phyloP scores from a whole-genome alignment of 2,113 vertebrate genomes.

The Crotalus helleri region DNA sequence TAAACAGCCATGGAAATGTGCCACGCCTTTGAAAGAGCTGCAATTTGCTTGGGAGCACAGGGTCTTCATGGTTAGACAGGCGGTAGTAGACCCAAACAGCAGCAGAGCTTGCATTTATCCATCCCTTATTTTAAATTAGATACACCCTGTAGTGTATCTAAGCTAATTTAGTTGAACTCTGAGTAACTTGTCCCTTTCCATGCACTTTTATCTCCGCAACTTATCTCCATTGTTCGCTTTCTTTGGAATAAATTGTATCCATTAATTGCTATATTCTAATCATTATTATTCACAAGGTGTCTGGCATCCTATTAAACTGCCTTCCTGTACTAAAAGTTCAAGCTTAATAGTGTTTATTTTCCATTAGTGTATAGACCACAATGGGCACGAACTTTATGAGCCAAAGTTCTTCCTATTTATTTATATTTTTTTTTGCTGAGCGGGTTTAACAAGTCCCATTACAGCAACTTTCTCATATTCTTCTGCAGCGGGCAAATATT shows the following conservation, averaged over 20 bases:
- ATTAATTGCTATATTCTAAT: background rate
- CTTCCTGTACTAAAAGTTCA: background rate
- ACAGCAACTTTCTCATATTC: background rate
- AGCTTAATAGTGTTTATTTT: background rate
- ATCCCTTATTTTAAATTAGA: background rate
- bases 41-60: background rate
- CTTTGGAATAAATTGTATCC: background rate
- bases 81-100: background rate
- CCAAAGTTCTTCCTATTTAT: background rate
- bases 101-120: background rate
- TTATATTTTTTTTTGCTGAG: background rate
- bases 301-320: background rate
- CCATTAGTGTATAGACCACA: background rate
- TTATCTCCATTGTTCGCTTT: background rate
- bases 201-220: background rate
- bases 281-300: background rate
- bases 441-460: background rate
- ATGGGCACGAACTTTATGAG: background rate
- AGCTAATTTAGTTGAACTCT: background rate
- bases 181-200: background rate
- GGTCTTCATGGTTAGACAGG: background rate
- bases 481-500: background rate
- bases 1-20: background rate
- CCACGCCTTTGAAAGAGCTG: background rate
- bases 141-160: background rate